Percentiles rank a stretch among this genome's conserved stretches.
These are phyloP conservation scores for Chinchilla lanigera DNA, from an alignment of 2,113 vertebrate genomes.

Conservation along the genomic window DNA sequence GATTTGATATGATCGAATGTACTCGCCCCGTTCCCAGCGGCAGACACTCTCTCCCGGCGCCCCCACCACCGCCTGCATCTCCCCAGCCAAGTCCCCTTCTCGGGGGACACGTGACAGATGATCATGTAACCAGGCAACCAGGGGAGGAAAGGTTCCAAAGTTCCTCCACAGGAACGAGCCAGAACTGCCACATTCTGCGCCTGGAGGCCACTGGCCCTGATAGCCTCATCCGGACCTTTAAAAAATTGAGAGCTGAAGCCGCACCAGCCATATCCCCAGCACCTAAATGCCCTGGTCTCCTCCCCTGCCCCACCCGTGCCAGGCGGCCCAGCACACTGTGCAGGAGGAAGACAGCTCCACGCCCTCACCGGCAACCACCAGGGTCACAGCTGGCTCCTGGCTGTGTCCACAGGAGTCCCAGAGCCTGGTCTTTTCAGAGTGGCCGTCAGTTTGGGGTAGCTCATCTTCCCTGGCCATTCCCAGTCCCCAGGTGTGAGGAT, in stretches of 20 bases:
- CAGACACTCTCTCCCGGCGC: slow-evolving; percentile 82
- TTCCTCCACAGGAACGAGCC: slow-evolving; percentile 82
- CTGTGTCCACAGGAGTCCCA: neutral
- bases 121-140: slow-evolving; percentile 89
- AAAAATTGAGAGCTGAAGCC: rapidly evolving
- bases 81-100: slow-evolving; percentile 78
- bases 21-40: slow-evolving; percentile 85
- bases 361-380: rapidly evolving
- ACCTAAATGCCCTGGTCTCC: rapidly evolving
- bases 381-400: neutral
- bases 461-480: rapidly evolving
- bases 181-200: slow-evolving; percentile 61
- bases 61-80: slow-evolving; percentile 60
- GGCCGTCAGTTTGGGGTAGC: rapidly evolving
- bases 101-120: slow-evolving; percentile 86
- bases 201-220: slow-evolving; percentile 32
- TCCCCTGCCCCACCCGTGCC: rapidly evolving
- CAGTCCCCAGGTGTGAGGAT: neutral
- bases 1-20: slow-evolving; percentile 88
- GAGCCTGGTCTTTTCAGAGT: neutral
- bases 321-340: neutral
- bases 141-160: slow-evolving; percentile 85
- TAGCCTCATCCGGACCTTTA: neutral
- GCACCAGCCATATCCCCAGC: rapidly evolving
- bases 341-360: neutral